These are phyloP conservation scores for Dolichomitus sp. DNA, from an alignment of 2,888 invertebrate species.

Conservation along the genomic window DNA sequence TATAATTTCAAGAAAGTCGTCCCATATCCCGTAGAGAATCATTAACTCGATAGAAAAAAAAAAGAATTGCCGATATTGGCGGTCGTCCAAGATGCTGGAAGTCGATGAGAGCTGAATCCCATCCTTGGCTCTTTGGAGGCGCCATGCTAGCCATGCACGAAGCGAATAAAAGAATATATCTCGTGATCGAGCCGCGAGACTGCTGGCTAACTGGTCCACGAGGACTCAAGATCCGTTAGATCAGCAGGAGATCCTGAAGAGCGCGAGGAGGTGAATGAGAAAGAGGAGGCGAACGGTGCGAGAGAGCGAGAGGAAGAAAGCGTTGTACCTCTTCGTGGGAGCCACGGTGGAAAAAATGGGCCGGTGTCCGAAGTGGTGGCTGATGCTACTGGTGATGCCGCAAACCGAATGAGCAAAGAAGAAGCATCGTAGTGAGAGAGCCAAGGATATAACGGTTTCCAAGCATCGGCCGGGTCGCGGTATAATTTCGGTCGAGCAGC, in stretches of 20 bases:
- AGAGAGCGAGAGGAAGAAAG: conserved; percentile 27
- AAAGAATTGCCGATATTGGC: conserved; percentile 16
- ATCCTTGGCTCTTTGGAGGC: conserved; percentile 2
- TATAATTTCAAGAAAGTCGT: conserved; percentile 26
- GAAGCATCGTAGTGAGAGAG: conserved; percentile 57
- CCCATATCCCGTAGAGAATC: conserved; percentile 7
- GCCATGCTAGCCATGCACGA: conserved; percentile 2
- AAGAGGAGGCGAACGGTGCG: conserved; percentile 19
- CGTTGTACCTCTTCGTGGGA: conserved; percentile 42
- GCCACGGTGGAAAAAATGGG: conserved; percentile 57
- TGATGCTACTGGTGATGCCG: conserved; percentile 37
- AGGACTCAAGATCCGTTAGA: conserved; percentile 74
- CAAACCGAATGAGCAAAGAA: conserved; percentile 36
- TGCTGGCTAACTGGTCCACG: conserved; percentile 65
- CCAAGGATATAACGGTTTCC: conserved; percentile 72
- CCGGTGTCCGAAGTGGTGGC: conserved; percentile 51
- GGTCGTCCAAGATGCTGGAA: conserved; percentile 11
- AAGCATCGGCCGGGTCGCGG: conserved; percentile 64
- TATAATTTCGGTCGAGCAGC: conserved; percentile 73
- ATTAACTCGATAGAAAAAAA: conserved; percentile 13
- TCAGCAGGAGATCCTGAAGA: conserved; percentile 74
- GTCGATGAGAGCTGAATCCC: conserved; percentile 5
- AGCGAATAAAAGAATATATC: conserved; percentile 39
- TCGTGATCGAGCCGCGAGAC: conserved; percentile 53
- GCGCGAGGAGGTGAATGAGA: conserved; percentile 36